phyloP scores from a whole-genome alignment of 2,113 vertebrate species.

The Salvelinus alpinus region DNA sequence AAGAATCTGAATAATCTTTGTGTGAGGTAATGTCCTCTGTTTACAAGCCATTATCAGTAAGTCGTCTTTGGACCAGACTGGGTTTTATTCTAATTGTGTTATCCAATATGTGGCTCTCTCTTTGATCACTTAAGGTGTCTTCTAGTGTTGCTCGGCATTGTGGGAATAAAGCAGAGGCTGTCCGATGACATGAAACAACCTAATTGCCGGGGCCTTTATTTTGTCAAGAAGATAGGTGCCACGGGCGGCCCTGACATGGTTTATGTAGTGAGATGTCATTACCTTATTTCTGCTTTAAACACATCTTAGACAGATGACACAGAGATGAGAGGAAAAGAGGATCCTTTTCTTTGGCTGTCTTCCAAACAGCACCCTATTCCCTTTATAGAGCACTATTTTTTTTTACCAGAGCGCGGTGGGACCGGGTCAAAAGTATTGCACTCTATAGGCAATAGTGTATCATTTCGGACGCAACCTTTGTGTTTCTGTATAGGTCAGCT shows the following conservation, averaged over 20 bases:
- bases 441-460: no score
- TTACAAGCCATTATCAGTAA: conserved; percentile 70
- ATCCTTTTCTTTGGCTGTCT: neutral
- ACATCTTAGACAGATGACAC: conserved; percentile 33
- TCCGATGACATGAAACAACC: conserved; percentile 47
- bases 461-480: no score
- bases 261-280: conserved; percentile 53
- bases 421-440: no score
- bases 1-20: conserved; percentile 68
- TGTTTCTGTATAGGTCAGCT: neutral
- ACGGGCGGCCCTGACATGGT: conserved; percentile 43
- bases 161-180: conserved; percentile 48
- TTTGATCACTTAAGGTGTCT: conserved; percentile 78
- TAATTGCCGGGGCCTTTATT: conserved; percentile 71
- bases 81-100: conserved; percentile 73
- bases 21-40: conserved; percentile 72
- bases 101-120: conserved; percentile 69
- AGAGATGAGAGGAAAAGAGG: neutral
- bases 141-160: conserved; percentile 68
- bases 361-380: neutral
- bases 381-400: neutral
- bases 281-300: conserved; percentile 52
- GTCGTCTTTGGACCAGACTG: conserved; percentile 16
- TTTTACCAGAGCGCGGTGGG: no score
- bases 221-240: conserved; percentile 58